These are phyloP conservation scores for Eristalis intricaria DNA, from an alignment of 2,888 invertebrate species.

Conservation along the genomic window DNA sequence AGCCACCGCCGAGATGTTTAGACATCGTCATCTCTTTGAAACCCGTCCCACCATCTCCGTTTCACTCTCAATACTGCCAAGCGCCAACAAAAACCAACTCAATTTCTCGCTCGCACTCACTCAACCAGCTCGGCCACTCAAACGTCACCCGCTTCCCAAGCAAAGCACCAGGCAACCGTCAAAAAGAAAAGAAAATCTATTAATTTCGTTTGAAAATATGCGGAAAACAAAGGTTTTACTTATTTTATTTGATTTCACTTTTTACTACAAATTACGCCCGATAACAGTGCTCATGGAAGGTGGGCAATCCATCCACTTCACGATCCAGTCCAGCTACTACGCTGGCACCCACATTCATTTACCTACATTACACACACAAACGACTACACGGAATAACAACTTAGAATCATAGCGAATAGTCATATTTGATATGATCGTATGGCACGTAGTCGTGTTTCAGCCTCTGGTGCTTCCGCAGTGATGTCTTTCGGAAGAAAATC, in stretches of 20 bases:
- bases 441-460: conserved; percentile 43
- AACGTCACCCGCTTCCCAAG: too few species aligned
- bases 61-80: too few species aligned
- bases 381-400: background rate
- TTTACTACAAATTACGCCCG: background rate
- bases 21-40: too few species aligned
- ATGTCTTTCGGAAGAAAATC: conserved; percentile 44
- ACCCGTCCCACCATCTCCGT: too few species aligned
- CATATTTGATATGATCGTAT: background rate
- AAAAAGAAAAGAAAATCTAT: background rate
- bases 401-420: conserved; percentile 20
- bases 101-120: too few species aligned
- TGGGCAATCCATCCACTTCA: too few species aligned
- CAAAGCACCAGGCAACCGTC: background rate
- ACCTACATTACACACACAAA: background rate
- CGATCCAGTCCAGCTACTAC: background rate
- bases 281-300: too few species aligned
- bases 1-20: too few species aligned
- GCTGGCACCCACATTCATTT: background rate
- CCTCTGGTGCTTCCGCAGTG: conserved; percentile 53
- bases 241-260: background rate
- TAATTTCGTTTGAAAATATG: background rate
- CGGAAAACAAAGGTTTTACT: background rate
- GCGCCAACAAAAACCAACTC: too few species aligned
- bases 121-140: too few species aligned